A percentile compares a stretch with the other conserved stretches of the same genome.
These are phyloP conservation scores for Pogonocichla stellata DNA, from an alignment of 2,113 vertebrate species.

Conservation along the genomic window DNA sequence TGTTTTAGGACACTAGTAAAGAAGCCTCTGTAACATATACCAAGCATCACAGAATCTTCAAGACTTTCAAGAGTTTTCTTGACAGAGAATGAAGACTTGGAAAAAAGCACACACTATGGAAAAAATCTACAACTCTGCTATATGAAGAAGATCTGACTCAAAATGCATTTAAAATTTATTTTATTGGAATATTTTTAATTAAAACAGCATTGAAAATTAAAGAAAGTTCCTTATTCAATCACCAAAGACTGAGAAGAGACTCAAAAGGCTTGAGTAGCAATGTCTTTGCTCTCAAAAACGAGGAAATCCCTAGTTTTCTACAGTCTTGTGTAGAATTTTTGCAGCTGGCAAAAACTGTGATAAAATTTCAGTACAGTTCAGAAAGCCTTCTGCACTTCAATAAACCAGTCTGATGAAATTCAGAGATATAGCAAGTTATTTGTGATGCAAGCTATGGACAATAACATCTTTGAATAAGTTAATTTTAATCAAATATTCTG, in stretches of 20 bases:
- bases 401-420: not conserved
- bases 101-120: not conserved
- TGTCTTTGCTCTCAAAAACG: not conserved
- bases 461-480: not conserved
- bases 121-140: not conserved
- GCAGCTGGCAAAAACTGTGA: not conserved
- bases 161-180: not conserved
- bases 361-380: not conserved
- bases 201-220: not conserved
- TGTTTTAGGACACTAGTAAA: not conserved
- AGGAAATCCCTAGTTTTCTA: not conserved
- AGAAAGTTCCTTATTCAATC: not conserved
- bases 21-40: not conserved
- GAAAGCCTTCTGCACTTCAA: not conserved
- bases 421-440: not conserved
- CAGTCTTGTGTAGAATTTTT: not conserved
- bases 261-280: not conserved
- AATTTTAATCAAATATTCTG: not conserved
- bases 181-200: not conserved
- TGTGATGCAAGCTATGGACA: not conserved
- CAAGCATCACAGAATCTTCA: not conserved
- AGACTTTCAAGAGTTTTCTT: not conserved
- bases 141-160: not conserved
- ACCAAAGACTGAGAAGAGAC: not conserved
- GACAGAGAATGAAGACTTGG: not conserved